Conservation (phyloP, 2,113 vertebrate genomes). For the Plestiodon gilberti region DNA sequence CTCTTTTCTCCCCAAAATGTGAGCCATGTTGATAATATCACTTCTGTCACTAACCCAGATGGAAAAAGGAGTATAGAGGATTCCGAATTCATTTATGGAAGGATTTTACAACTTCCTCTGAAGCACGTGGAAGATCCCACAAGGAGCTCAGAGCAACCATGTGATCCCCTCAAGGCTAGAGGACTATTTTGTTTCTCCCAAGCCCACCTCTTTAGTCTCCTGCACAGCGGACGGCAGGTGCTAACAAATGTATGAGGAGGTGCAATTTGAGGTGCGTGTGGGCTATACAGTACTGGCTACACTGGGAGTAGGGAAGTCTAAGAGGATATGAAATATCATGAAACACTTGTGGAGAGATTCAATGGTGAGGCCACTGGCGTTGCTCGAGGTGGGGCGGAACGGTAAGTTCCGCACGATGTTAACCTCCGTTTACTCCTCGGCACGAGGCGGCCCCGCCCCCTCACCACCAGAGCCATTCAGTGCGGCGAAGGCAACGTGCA, state of each 20-base stretch:
- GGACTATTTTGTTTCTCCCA: neutral
- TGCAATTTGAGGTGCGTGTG: too few species aligned
- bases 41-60: neutral
- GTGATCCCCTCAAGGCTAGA: neutral
- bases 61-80: neutral
- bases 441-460: too few species aligned
- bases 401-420: too few species aligned
- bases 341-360: neutral
- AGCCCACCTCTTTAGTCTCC: neutral
- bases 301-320: too few species aligned
- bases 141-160: neutral
- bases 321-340: neutral
- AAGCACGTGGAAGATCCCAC: neutral
- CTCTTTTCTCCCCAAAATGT: neutral
- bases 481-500: too few species aligned
- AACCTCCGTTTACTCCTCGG: too few species aligned
- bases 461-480: too few species aligned
- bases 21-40: neutral
- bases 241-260: too few species aligned
- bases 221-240: neutral
- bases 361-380: too few species aligned
- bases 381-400: too few species aligned
- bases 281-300: too few species aligned
- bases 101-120: neutral
- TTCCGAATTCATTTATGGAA: neutral